Evolutionary conservation across 1,140 invertebrate species (phyloP).

Genomic region (Bombus breviceps): DNA sequence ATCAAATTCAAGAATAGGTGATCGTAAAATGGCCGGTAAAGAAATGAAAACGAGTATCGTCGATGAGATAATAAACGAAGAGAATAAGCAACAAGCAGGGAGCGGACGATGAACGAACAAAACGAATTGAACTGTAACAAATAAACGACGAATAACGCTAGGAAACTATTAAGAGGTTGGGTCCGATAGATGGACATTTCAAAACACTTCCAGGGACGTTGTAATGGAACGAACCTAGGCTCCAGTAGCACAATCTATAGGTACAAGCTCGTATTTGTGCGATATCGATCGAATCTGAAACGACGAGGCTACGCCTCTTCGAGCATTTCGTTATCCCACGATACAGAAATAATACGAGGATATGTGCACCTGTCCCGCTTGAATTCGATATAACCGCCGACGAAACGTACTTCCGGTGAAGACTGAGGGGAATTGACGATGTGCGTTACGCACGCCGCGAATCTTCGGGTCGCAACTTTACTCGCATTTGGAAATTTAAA

Average conservation of each 20-base stretch:
- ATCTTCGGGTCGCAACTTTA: no score
- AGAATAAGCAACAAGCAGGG: not conserved
- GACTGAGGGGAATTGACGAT: no score
- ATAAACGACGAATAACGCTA: not conserved
- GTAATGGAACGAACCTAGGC: constrained; percentile 38
- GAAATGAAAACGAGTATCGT: no score
- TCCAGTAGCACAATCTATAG: not conserved
- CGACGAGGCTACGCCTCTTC: constrained; percentile 25
- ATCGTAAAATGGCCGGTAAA: no score
- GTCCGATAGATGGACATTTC: constrained; percentile 40
- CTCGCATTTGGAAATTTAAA: no score
- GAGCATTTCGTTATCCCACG: not conserved
- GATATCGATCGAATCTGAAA: constrained; percentile 53
- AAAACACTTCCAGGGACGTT: constrained; percentile 27
- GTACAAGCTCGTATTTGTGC: constrained; percentile 22
- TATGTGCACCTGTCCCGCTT: not conserved
- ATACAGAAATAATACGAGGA: constrained; percentile 45
- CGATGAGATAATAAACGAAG: no score
- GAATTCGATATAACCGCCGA: constrained; percentile 17
- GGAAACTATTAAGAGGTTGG: constrained; percentile 34
- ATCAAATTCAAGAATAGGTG: no score
- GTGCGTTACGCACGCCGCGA: no score
- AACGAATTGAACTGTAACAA: not conserved
- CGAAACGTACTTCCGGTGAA: not conserved
- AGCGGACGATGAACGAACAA: no score